Base-by-base conservation (phyloP, 64 coral and sea anemone species). In the Actinia tenebrosa region DNA sequence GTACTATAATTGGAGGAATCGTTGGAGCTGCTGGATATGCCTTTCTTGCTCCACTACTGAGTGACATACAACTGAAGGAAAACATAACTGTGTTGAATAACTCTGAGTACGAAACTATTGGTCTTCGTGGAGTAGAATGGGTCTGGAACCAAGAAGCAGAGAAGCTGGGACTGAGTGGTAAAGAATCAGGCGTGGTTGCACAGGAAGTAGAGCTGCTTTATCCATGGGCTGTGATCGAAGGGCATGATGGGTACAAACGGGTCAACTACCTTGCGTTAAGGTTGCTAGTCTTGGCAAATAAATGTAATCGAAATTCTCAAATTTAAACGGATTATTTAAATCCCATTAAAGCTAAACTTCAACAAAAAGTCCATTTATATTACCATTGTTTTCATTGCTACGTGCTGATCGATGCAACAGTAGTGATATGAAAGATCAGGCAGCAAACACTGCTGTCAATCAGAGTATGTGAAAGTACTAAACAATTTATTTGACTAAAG, bases 151-250 rank as follows among this genome's bases (percentile, higher is more conserved):
- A 89, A 69, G 78, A 64, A 56, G 92, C 92, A 3, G 30, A 87
- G 30, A 86, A 80, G 11, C 56, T 93, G 19, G 88, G 92, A 8
- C 85, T 89, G 26, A 64, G 44, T 44, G 92, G 92, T 5, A 27
- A 25, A 6, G 92, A 77, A 50, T 81, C 80, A 16, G 92, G 88
- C 45, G 88, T 93, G 11, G 68, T 89, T 60, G 92, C 92, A 50
- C 92, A 93, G 56, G 88, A 93, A 22, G 92, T 89, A 16, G 42
- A 93, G 19, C 84, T 56, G 16, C 72, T 93, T 4, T 93, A 93
- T 55, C 87, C 92, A 15, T 75, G 46, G 68, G 88, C 62, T 16
- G 92, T 87, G 58, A 86, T 53, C 15, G 22, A 56, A 25, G 92
- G 77, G 71, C 45, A 26, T 30, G 20, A 72, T 27, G 84, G 92